Percentiles rank a stretch among this genome's conserved stretches.
Conservation (phyloP, 2,113 vertebrate species). For the Oceanodroma tethys region DNA sequence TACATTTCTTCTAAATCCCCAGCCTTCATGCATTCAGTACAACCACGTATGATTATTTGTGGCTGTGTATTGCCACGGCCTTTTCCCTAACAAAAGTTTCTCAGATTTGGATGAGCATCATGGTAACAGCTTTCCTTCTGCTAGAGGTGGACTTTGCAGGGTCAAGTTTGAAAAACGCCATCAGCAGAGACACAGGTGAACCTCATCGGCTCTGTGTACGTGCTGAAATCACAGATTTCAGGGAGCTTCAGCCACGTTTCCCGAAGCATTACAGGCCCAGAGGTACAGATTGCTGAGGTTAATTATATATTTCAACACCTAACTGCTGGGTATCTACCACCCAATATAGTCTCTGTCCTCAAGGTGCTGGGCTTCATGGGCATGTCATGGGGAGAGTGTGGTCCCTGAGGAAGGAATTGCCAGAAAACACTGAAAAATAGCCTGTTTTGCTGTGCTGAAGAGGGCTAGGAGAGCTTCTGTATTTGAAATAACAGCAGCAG, state of each 20-base stretch:
- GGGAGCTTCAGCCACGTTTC: not conserved
- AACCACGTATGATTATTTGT: not conserved
- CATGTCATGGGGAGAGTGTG: not conserved
- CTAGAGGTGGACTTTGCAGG: not conserved
- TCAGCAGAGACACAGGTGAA: not conserved
- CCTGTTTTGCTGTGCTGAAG: not conserved
- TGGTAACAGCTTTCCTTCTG: not conserved
- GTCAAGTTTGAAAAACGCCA: not conserved
- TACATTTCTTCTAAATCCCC: not conserved
- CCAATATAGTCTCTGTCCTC: not conserved
- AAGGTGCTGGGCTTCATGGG: not conserved
- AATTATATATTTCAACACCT: not conserved
- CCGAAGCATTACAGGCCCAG: not conserved
- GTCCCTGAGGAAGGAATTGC: not conserved
- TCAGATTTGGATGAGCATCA: not conserved
- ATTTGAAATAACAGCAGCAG: not conserved
- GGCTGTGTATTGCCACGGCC: not conserved
- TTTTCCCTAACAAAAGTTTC: not conserved
- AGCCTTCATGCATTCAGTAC: not conserved
- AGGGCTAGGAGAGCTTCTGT: not conserved
- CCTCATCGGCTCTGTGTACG: accelerated
- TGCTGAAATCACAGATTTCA: not conserved
- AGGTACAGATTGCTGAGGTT: not conserved
- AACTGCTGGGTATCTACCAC: not conserved
- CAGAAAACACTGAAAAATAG: not conserved